Conservation (phyloP, 2,113 vertebrate species). For the Perognathus longimembris region DNA sequence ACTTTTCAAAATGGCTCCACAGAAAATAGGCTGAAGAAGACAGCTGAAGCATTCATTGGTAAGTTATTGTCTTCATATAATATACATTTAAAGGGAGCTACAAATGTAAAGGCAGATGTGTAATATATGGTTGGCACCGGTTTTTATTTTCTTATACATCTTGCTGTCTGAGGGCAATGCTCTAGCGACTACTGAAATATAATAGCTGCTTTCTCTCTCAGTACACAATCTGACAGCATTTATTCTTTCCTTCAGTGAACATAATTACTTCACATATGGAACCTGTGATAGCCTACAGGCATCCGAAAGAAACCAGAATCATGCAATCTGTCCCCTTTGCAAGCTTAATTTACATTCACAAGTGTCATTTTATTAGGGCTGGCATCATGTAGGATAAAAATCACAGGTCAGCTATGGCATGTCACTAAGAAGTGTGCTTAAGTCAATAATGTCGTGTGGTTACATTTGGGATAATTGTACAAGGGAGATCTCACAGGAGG, state of each 20-base stretch:
- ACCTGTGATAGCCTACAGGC: conserved; percentile 92
- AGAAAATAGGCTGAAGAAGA: conserved; percentile 67
- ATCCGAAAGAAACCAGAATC: conserved; percentile 90
- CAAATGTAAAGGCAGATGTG: conserved; percentile 83
- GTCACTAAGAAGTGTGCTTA: conserved; percentile 87
- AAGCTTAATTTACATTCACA: conserved; percentile 91
- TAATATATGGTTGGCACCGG: conserved; percentile 83
- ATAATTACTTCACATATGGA: conserved; percentile 94
- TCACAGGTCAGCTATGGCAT: conserved; percentile 89
- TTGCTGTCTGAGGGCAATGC: conserved; percentile 88
- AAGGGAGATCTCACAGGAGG: conserved; percentile 85
- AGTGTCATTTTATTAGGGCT: conserved; percentile 90
- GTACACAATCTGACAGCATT: conserved; percentile 92
- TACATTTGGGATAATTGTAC: conserved; percentile 88
- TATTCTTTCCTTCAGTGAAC: conserved; percentile 92
- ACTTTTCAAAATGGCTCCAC: conserved; percentile 75
- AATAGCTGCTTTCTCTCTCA: conserved; percentile 90
- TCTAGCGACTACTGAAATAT: conserved; percentile 89
- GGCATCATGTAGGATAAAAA: conserved; percentile 89
- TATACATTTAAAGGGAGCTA: conserved; percentile 83
- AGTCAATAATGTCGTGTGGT: conserved; percentile 89
- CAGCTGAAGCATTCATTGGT: conserved; percentile 68
- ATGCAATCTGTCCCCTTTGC: conserved; percentile 91
- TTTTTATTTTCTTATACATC: conserved; percentile 88
- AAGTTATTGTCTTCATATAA: conserved; percentile 82